Evolutionary conservation across 2,113 vertebrate genomes (phyloP), one percentile per base, ranked within the genome.

Genomic region (Puntigrus tetrazona): DNA sequence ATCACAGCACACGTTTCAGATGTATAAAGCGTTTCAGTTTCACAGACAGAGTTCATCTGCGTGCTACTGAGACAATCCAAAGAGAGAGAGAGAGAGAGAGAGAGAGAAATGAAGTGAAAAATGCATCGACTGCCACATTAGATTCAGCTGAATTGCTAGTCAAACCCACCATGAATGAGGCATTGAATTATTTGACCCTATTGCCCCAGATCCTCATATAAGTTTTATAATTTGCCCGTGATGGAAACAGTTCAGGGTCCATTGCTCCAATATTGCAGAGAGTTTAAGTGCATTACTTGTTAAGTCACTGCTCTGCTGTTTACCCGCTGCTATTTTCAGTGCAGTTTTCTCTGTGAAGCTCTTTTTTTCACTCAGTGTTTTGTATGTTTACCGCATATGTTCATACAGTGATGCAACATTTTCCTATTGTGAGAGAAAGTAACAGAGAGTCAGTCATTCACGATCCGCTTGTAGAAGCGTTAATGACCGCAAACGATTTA

Each of bases 111-210:
- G 67, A 83, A 89, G 86, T 87, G 84, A 87, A 87, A 85, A 90
- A 87, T 84, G 85, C 67, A 86, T 87, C 16, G 80, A 88, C 59
- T 84, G 83, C 81, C 86, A 87, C 82, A 88, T 84, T 90, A 87
- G 67, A 83, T 89, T 87, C 82, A 83, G 84, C 70, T 86, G 88
- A 86, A 84, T 86, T 90, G 83, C 73, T 86, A 83, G 76, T 86
- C 82, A 70, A 89, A 78, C 78, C 86, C 83, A 83, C 63, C 67
- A 47, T 78, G 81, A 83, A 79, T 81, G 83, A 86, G 77, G 43
- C 80, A 86, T 52, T 84, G 76, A 89, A 81, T 83, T 78, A 78
- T 81, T 73, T 86, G 84, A 85, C 82, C 84, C 78, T 69, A 41
- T 74, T 84, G 84, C 79, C 77, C 79, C 78, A 65, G 29, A 82